A percentile compares a stretch with the other conserved stretches of the same genome.
These are phyloP conservation scores for Noturus placidus DNA, from an alignment of 2,113 vertebrate genomes.

Conservation along the genomic window DNA sequence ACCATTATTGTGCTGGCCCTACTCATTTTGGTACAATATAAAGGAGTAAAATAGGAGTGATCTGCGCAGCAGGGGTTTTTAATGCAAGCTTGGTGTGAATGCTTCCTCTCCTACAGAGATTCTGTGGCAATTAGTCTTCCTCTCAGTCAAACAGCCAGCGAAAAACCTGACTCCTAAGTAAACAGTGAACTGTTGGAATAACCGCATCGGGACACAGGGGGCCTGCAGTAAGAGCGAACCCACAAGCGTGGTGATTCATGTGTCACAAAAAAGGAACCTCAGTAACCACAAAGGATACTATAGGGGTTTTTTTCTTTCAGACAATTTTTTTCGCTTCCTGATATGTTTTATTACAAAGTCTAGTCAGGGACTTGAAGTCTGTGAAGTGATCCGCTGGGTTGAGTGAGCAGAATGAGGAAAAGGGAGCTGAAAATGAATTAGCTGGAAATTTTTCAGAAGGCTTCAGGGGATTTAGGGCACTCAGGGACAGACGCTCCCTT, in stretches of 20 bases:
- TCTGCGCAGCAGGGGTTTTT: not conserved
- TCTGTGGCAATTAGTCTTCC: conserved; percentile 14
- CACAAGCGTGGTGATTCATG: not conserved
- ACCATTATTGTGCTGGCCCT: not conserved
- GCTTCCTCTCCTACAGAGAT: not conserved
- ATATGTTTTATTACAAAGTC: not conserved
- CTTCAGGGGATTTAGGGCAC: not conserved
- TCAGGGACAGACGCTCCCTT: conserved; percentile 21
- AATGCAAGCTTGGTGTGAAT: not conserved
- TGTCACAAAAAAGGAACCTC: conserved; percentile 18
- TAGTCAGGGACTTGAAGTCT: not conserved
- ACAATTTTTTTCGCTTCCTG: not conserved
- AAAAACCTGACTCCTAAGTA: conserved; percentile 31
- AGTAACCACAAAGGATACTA: conserved; percentile 15
- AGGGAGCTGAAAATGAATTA: not conserved
- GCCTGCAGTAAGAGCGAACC: not conserved
- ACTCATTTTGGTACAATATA: not conserved
- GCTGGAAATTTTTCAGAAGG: conserved; percentile 12
- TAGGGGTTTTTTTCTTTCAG: not conserved
- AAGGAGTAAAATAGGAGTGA: not conserved
- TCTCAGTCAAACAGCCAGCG: conserved; percentile 18
- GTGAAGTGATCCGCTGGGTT: not conserved
- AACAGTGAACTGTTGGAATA: conserved; percentile 33
- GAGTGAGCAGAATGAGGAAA: not conserved
- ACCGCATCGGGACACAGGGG: conserved; percentile 28